Evolutionary conservation across 35 echinoderm and acorn worm genomes (phyloP), one percentile per base, ranked within the genome.

Genomic region (Stichopus chloronotus): DNA sequence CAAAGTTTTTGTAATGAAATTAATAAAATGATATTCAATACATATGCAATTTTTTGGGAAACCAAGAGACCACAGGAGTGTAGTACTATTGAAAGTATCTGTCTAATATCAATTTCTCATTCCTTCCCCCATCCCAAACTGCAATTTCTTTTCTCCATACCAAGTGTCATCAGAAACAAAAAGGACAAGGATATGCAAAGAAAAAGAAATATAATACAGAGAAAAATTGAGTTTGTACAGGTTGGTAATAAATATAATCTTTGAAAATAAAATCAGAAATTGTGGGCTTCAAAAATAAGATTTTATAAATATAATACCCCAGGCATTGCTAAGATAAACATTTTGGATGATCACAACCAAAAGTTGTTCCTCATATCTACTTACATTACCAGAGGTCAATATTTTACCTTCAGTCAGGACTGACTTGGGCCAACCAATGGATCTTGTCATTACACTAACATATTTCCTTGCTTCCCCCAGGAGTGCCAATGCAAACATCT

Each of bases 231-330:
- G 55, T 58, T 58, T 85, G 82, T 85, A 85, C 57, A 85, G 7
- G 23, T 85, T 20, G 24, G 82, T 85, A 85, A 85, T 85, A 85
- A 85, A 85, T 85, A 85, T 85, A 85, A 58, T 85, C 57, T 84
- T 85, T 85, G 25, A 19, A 85, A 85, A 85, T 53, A 53, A 85
- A 85, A 53, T 22, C 54, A 21, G 22, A 74, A 85, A 60, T 85
- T 85, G 57, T 12, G 82, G 55, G 55, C 82, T 23, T 85, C 54
- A 85, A 74, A 78, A 85, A 85, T 85, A 85, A 56, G 57, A 58
- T 85, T 85, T 85, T 82, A 85, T 85, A 85, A 85, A 85, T 85
- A 85, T 60, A 85, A 56, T 85, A 56, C 58, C 55, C 30, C 30
- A 43, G 30, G 30, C 30, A 43, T 43, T 43, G 30, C 30, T 43